Base-by-base conservation (phyloP, 2,888 invertebrate species). In the Platerodrilus igneus region DNA sequence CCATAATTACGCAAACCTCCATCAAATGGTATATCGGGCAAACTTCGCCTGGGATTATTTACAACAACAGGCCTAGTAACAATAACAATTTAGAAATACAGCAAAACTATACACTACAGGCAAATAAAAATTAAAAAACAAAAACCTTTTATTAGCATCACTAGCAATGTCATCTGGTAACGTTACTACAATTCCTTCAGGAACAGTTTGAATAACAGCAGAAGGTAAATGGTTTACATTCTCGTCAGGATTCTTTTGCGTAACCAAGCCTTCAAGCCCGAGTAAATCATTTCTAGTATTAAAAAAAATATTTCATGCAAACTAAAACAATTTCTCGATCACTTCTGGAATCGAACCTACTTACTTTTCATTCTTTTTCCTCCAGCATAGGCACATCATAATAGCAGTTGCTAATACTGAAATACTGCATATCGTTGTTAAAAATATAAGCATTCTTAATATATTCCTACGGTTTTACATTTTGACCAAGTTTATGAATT, bases 1-100 rank as follows among this genome's bases (percentile, higher is more conserved):
- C 65, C 27, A 57, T 62, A 26, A 56, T 66, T 58, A 63, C 67
- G 41, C 49, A 58, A 39, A 61, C 67, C 25, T n/a, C n/a, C n/a
- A 55, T 81, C 78, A 19, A 81, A 69, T 5, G 89, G 86, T 58
- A 90, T 87, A 64, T 90, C 90, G 15, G 90, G 90, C 47, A 90
- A 72, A 68, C 90, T 89, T 55, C 89, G 73, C 59, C 87, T 83
- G 49, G 81, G 75, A 49, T 75, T 73, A 29, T 67, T 71, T 15
- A 74, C 69, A 21, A 67, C 67, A 36, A 67, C 64, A 4, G 70
- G 64, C 49, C 70, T 71, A 45, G 5, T 43, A 38, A 29, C 19
- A 16, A 23, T 9, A 22, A 17, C n/a, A 31, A 27, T 32, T 22
- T 33, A 13, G 9, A 44, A 25, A 35, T 25, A n/a, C 4, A 22